Evolutionary conservation across 1,140 invertebrate species (phyloP), one percentile per base, ranked within the genome.

Genomic region (Manduca sexta): DNA sequence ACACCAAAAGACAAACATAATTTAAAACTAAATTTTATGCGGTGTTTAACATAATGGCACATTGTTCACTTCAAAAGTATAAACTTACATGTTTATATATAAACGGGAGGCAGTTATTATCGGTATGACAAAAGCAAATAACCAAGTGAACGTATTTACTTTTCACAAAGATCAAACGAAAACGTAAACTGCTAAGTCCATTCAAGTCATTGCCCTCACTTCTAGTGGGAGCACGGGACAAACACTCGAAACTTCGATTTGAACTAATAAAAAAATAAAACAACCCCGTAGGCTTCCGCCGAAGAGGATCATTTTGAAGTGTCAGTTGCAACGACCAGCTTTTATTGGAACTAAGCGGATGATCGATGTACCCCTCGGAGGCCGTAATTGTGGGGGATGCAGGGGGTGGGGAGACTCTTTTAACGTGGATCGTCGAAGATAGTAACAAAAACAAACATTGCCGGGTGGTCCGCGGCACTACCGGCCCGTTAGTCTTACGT

Each of bases 381-480:
- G 40, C 26, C 13, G 8, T 35, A 4, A 40, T 13, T 11, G 26
- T 10, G 16, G 11, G 15, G 34, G 35, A 7, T 30, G 40, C 17
- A 45, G 48, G 51, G 41, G 41, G 47, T 37, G 45, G 33, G 43
- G 52, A 2, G 41, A 45, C 39, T 37, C 44, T 44, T 45, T 43
- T 38, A 45, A 38, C 17, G 41, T 41, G 33, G 42, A 41, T 46
- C 50, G 60, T 56, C 51, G 46, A 39, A 46, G 44, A 42, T 26
- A 31, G 45, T 39, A 55, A 60, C 43, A 54, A 64, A 62, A 64
- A 64, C 61, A 64, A 64, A 64, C 50, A 62, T 49, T 45, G 43
- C 52, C 37, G 61, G 61, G 61, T 64, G 61, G 61, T 64, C 60
- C 42, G 29, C 33, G 45, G 16, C 45, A 26, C 44, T 18, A 26